Evolutionary conservation across 2,888 invertebrate species (phyloP), one percentile per base, ranked within the genome.

Genomic region (Oligia strigilis): DNA sequence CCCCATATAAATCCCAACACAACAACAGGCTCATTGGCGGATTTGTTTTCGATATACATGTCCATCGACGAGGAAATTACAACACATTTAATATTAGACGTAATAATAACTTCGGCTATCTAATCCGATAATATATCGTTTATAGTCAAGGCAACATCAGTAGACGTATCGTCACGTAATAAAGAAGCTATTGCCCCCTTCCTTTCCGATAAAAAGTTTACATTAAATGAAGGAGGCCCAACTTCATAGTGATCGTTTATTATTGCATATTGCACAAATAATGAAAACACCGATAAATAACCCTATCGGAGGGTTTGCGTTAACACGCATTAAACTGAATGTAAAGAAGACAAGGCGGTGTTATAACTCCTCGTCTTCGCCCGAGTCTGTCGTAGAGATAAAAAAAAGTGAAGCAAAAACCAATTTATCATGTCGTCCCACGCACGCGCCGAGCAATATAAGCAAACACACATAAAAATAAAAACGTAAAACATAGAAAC

Each of bases 401-500:
- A 94, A 93, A 91, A 94, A 94, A 94, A 94, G 90, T 93, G 91
- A 94, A 96, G 93, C 94, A 94, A 95, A 94, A 94, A 95, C 93
- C 94, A 93, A 96, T 96, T 94, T 96, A 97, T 97, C 96, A 95
- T 93, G 95, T 92, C 95, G 91, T 92, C 96, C 96, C 95, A 97
- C 97, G 94, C 96, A 94, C 94, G 94, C 95, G 93, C 93, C 92
- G 91, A 92, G 92, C 92, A 94, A 94, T 93, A 95, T 92, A 96
- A 95, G 95, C 94, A 94, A 95, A 96, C 93, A 94, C 91, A 94
- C 93, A 94, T 90, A 93, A 94, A 94, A 95, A 94, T 93, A 94
- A 94, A 94, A 94, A 92, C 92, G 91, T 91, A 93, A 93, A 93
- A 93, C 93, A 92, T 92, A 93, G 92, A 92, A 95, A 94, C 94